Conservation (phyloP, 2,888 invertebrate species). For the Caenorhabditis sulstoni region DNA sequence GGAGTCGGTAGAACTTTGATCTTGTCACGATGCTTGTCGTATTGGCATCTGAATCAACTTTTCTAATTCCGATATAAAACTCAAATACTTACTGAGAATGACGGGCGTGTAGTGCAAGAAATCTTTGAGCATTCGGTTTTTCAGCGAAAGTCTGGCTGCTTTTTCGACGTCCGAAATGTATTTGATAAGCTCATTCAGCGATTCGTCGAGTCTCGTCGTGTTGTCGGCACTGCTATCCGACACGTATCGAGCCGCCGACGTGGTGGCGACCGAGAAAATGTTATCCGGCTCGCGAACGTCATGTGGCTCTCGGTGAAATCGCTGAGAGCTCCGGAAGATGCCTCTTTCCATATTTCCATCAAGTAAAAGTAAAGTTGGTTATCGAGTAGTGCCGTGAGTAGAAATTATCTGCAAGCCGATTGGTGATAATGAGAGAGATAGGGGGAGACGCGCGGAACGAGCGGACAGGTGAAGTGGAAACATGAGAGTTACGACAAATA, state of each 20-base stretch:
- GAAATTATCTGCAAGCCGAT: slow-evolving; percentile 15
- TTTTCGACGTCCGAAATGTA: slow-evolving; percentile 57
- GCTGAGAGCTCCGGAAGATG: slow-evolving; percentile 29
- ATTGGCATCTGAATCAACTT: slow-evolving; percentile 49
- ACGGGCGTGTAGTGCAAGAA: slow-evolving; percentile 59
- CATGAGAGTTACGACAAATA: slow-evolving; percentile 17
- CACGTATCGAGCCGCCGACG: slow-evolving; percentile 64
- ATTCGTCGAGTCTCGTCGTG: slow-evolving; percentile 61
- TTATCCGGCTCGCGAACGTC: slow-evolving; percentile 34
- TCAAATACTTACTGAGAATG: slow-evolving; percentile 48
- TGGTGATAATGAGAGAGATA: not conserved
- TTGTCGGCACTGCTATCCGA: slow-evolving; percentile 62
- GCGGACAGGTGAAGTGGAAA: slow-evolving; percentile 5
- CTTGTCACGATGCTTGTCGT: slow-evolving; percentile 62
- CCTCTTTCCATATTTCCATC: slow-evolving; percentile 44
- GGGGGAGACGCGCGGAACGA: no score
- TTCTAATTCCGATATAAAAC: not conserved
- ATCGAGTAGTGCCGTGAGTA: slow-evolving; percentile 28
- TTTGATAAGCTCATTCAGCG: slow-evolving; percentile 60
- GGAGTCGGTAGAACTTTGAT: slow-evolving; percentile 67
- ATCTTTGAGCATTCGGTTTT: slow-evolving; percentile 51
- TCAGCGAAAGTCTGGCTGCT: slow-evolving; percentile 58
- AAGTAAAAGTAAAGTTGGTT: not conserved
- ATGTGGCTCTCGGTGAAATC: slow-evolving; percentile 28
- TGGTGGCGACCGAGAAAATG: slow-evolving; percentile 54